Conservation (phyloP, 2,113 vertebrate genomes). For the Gasterosteus nipponicus region DNA sequence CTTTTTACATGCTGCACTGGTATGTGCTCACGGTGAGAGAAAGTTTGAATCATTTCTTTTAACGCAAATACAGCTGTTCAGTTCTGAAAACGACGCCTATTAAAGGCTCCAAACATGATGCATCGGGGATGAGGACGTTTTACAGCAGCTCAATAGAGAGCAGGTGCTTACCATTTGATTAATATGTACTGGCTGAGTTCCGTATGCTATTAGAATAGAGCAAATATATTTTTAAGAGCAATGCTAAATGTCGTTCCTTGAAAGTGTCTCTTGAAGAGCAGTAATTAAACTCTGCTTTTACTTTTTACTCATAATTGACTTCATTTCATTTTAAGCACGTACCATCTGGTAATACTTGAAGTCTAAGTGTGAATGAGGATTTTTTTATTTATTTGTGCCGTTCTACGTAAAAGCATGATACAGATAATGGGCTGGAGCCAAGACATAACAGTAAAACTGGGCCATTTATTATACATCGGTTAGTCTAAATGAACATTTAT, state of each 20-base stretch:
- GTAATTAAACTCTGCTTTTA: slow-evolving; percentile 3
- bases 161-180: slow-evolving; percentile 27
- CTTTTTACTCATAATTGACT: slow-evolving; percentile 8
- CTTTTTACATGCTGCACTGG: slow-evolving; percentile 18
- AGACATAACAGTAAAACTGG: slow-evolving; percentile 3
- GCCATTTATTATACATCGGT: neutral
- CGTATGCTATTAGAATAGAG: neutral
- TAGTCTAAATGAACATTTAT: neutral
- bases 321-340: slow-evolving; percentile 19
- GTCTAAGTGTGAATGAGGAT: neutral
- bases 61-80: slow-evolving; percentile 48
- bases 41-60: slow-evolving; percentile 18
- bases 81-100: slow-evolving; percentile 40
- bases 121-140: slow-evolving; percentile 26
- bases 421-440: neutral
- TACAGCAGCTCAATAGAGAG: slow-evolving; percentile 15
- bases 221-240: slow-evolving; percentile 7
- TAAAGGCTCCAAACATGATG: slow-evolving; percentile 44
- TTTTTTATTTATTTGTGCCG: neutral
- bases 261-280: neutral
- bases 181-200: slow-evolving; percentile 4
- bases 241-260: neutral
- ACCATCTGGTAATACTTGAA: slow-evolving; percentile 1
- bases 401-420: slow-evolving; percentile 19
- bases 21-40: neutral